Evolutionary conservation across 2,113 vertebrate genomes (phyloP).

Genomic region (Rhombomys opimus): DNA sequence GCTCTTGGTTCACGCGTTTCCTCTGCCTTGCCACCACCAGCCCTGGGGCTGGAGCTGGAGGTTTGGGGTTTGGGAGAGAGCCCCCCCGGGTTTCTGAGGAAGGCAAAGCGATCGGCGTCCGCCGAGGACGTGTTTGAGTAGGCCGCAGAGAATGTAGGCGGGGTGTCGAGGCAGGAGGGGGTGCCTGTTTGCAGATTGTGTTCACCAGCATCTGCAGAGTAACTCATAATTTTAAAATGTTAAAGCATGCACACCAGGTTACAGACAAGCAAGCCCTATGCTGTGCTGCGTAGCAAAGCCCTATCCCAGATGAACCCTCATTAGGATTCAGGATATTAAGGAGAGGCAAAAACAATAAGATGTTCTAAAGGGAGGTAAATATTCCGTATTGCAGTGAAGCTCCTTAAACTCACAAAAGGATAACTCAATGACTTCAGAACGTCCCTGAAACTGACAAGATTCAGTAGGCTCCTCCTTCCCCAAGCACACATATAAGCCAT

Average conservation of each 20-base stretch:
- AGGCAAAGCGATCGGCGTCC: not conserved
- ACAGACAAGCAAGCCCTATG: not conserved
- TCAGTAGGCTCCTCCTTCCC: not conserved
- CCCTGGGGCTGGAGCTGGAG: not conserved
- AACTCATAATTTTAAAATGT: not conserved
- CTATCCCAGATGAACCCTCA: not conserved
- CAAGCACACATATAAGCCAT: not conserved
- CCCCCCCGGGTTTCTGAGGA: not conserved
- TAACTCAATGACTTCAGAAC: not conserved
- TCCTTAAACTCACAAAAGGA: not conserved
- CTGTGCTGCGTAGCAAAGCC: not conserved
- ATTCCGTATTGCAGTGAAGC: not conserved
- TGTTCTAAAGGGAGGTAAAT: not conserved
- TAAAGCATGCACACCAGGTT: not conserved
- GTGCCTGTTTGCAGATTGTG: not conserved
- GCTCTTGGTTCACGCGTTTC: not conserved
- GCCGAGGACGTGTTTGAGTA: not conserved
- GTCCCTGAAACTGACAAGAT: not conserved
- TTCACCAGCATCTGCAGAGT: not conserved
- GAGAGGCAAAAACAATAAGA: not conserved
- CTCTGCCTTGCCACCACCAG: too few species aligned
- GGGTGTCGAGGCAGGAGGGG: too few species aligned
- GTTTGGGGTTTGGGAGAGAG: not conserved
- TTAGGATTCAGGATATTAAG: not conserved
- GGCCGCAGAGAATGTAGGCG: not conserved